These are phyloP conservation scores for Tridacna crocea DNA, from an alignment of 2,888 invertebrate genomes.

Conservation along the genomic window DNA sequence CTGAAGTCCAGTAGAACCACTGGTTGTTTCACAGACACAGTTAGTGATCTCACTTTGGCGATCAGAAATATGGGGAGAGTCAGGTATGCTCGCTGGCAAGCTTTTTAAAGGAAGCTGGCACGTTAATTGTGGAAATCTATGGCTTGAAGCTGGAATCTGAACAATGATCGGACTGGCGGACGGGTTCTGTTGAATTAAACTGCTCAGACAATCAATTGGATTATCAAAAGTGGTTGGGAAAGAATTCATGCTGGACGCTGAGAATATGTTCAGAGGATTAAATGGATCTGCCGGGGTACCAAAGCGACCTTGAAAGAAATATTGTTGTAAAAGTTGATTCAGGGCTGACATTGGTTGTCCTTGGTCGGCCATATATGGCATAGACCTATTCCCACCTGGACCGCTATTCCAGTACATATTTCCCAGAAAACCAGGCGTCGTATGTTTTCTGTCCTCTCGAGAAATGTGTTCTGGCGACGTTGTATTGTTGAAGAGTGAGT, in stretches of 20 bases:
- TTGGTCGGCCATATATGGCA: background rate
- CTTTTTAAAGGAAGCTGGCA: background rate
- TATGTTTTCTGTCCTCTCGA: background rate
- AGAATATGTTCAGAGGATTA: constrained; percentile 11
- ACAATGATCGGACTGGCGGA: too few relatives aligned
- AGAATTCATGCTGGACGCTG: background rate
- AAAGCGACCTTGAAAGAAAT: background rate
- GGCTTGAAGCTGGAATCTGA: background rate
- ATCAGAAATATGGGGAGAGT: background rate
- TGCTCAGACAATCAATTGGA: background rate
- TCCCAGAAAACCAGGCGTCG: background rate
- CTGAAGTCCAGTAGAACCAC: background rate
- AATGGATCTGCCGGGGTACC: background rate
- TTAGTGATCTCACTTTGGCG: background rate
- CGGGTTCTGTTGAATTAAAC: background rate
- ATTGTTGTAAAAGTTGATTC: constrained; percentile 3
- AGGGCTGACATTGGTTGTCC: constrained; percentile 2
- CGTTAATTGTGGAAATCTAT: background rate
- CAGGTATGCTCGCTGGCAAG: background rate
- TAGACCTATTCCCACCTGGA: constrained; percentile 1
- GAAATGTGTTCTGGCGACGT: background rate
- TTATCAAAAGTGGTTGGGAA: background rate
- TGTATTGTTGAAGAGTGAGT: background rate
- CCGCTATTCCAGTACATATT: background rate
- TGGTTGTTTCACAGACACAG: background rate